These are phyloP conservation scores for Poeciliopsis gracilis DNA, from an alignment of 2,797 vertebrate species.

Conservation along the genomic window DNA sequence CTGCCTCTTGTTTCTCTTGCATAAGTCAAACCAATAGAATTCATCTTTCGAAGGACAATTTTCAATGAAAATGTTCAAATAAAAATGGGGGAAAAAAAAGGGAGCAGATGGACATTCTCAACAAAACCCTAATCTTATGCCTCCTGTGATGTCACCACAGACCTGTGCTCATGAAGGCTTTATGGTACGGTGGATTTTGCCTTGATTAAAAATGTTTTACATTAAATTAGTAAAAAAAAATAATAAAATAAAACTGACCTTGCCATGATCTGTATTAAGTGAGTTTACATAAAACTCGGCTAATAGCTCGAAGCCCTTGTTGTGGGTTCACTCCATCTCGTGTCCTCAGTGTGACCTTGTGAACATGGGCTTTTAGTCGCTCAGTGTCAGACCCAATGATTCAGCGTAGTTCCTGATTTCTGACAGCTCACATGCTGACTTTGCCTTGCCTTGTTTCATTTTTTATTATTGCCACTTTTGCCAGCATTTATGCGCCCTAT, in stretches of 20 bases:
- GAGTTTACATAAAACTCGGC: not conserved
- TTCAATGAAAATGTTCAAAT: not conserved
- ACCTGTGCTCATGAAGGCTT: not conserved
- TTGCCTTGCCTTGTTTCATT: slow-evolving; percentile 11
- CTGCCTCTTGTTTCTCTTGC: not conserved
- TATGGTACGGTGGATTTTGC: not conserved
- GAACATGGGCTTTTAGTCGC: slow-evolving; percentile 27
- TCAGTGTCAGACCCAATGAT: slow-evolving; percentile 36
- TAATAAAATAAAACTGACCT: not conserved
- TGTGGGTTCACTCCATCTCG: slow-evolving; percentile 8
- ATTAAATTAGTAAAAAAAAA: not conserved
- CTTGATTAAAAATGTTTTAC: not conserved
- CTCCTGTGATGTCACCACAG: not conserved
- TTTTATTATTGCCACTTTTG: slow-evolving; percentile 35
- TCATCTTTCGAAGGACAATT: not conserved
- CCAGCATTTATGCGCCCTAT: slow-evolving; percentile 13
- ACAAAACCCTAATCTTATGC: not conserved
- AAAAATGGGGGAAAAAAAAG: not conserved
- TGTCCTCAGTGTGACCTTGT: slow-evolving; percentile 46
- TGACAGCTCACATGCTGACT: slow-evolving; percentile 10
- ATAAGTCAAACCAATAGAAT: not conserved
- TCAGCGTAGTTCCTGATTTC: slow-evolving; percentile 35
- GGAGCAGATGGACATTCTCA: not conserved
- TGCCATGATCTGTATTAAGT: not conserved
- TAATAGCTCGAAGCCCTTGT: not conserved